Evolutionary conservation across 2,797 vertebrate genomes (phyloP).

Genomic region (Sciurus carolinensis): DNA sequence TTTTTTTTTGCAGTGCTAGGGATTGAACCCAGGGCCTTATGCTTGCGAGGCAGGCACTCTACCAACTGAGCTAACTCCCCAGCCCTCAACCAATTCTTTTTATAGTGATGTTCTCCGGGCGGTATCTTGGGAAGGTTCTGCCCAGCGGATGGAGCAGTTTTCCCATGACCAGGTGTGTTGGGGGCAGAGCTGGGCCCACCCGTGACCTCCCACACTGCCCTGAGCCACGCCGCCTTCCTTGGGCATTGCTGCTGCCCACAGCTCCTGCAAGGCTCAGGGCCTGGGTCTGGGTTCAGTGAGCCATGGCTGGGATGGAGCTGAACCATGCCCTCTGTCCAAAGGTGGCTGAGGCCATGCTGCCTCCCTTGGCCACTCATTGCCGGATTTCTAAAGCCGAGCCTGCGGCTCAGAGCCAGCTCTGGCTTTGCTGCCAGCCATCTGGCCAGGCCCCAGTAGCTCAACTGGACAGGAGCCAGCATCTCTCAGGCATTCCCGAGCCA

Average conservation of each 20-base stretch:
- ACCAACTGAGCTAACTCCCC: too few relatives aligned
- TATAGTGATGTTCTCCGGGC: neutral
- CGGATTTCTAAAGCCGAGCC: constrained; percentile 25
- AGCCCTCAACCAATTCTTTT: neutral
- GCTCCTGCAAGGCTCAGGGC: neutral
- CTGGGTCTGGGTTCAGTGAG: neutral
- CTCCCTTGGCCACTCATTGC: neutral
- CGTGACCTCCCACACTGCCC: too few relatives aligned
- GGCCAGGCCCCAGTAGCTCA: constrained; percentile 55
- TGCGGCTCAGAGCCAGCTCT: constrained; percentile 50
- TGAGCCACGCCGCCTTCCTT: neutral
- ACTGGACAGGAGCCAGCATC: constrained; percentile 42
- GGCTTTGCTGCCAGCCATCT: constrained; percentile 59
- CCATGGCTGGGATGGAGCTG: neutral
- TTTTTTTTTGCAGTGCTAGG: too few relatives aligned
- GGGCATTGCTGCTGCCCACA: neutral
- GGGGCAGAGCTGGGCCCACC: neutral
- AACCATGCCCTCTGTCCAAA: neutral
- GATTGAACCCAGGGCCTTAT: too few relatives aligned
- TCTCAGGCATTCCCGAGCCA: constrained; percentile 38
- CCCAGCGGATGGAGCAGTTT: neutral
- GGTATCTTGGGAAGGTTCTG: neutral
- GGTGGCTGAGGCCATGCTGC: neutral
- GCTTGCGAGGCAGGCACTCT: too few relatives aligned
- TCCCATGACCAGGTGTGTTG: neutral